Evolutionary conservation across 1,140 invertebrate species (phyloP).

Genomic region (Babylonia areolata): DNA sequence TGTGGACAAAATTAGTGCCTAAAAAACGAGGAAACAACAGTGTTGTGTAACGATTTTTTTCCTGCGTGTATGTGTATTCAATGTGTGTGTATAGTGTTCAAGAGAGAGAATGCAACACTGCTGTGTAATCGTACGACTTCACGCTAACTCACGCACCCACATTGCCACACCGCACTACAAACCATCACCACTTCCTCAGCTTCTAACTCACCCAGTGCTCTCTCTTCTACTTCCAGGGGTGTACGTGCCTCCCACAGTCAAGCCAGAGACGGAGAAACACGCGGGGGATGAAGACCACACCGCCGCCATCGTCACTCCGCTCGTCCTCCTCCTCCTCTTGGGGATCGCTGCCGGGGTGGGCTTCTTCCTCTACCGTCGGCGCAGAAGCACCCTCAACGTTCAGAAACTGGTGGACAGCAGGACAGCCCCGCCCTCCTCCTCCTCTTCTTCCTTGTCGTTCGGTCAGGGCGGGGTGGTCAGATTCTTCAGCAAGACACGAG

Average conservation of each 20-base stretch:
- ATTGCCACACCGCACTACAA: too few relatives aligned
- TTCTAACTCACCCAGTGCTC: background rate
- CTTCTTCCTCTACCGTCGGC: slow-evolving; percentile 5
- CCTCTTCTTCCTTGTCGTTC: background rate
- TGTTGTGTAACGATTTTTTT: too few relatives aligned
- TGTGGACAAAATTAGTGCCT: too few relatives aligned
- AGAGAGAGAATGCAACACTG: too few relatives aligned
- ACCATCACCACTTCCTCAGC: too few relatives aligned
- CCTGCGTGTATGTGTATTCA: too few relatives aligned
- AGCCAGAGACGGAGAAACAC: background rate
- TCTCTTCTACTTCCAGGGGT: background rate
- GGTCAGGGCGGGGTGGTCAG: background rate
- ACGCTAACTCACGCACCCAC: too few relatives aligned
- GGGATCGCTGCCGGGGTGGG: background rate
- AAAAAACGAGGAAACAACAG: too few relatives aligned
- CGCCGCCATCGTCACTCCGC: slow-evolving; percentile 9
- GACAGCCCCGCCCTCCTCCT: too few relatives aligned
- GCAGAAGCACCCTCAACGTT: background rate
- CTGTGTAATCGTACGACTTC: too few relatives aligned
- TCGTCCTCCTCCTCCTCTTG: background rate
- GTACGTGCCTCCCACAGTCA: slow-evolving; percentile 2
- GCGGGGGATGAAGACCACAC: background rate
- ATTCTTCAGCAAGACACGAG: slow-evolving; percentile 6
- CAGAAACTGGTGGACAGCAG: background rate
- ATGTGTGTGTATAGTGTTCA: too few relatives aligned